A percentile compares a stretch with the other conserved stretches of the same genome.
Evolutionary conservation across 1,140 invertebrate genomes (phyloP).

Genomic region (Dendrolimus kikuchii): DNA sequence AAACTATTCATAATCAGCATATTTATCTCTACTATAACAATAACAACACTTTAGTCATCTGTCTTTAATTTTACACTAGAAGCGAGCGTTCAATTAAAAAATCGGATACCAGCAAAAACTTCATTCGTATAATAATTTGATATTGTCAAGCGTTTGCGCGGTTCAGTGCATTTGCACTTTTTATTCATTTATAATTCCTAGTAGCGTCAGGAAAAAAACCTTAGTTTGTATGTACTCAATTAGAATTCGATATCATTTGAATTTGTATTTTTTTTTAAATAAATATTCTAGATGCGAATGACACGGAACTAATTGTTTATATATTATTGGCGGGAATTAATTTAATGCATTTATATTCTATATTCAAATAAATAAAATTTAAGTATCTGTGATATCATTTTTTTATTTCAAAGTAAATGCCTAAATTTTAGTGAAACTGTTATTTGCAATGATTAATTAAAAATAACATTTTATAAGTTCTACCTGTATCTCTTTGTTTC

Average conservation of each 20-base stretch:
- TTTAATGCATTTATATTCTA: too few species aligned
- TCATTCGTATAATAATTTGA: conserved; percentile 38
- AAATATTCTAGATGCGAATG: conserved; percentile 11
- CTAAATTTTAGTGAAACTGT: too few species aligned
- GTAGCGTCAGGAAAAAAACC: conserved; percentile 22
- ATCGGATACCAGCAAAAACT: conserved; percentile 36
- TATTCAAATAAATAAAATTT: too few species aligned
- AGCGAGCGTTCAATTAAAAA: conserved; percentile 39
- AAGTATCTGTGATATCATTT: too few species aligned
- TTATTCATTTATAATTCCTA: conserved; percentile 34
- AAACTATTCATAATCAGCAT: too few species aligned
- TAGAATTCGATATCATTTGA: conserved; percentile 1
- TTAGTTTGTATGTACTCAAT: conserved; percentile 19
- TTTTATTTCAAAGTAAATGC: too few species aligned
- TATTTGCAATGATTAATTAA: too few species aligned
- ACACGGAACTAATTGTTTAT: conserved; percentile 4
- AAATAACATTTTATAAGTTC: too few species aligned
- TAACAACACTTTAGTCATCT: conserved; percentile 5
- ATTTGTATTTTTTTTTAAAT: conserved; percentile 16
- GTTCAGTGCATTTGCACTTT: conserved; percentile 36
- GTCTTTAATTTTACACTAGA: conserved; percentile 14
- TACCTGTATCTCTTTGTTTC: too few species aligned
- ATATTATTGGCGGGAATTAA: too few species aligned
- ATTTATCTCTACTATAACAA: background rate
- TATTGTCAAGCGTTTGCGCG: conserved; percentile 37